Evolutionary conservation across 2,888 invertebrate species (phyloP).

Genomic region (Nesidiocoris tenuis): DNA sequence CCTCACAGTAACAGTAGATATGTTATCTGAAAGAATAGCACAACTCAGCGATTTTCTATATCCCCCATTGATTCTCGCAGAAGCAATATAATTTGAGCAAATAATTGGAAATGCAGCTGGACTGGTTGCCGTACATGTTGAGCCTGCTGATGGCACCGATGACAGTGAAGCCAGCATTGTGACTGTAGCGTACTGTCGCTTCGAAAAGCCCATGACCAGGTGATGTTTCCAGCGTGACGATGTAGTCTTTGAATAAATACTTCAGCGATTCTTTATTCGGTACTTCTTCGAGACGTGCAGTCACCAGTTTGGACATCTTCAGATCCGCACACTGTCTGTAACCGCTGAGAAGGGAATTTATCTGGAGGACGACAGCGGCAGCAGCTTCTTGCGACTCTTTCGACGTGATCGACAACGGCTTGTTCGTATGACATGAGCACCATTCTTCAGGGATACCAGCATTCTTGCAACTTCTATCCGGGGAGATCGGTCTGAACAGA

Average conservation of each 20-base stretch:
- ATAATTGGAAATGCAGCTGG: conserved; percentile 72
- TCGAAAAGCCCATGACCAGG: conserved; percentile 78
- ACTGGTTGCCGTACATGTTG: conserved; percentile 78
- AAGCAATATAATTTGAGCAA: conserved; percentile 76
- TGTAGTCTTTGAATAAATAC: conserved; percentile 58
- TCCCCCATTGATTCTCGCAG: conserved; percentile 55
- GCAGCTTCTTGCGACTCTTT: conserved; percentile 30
- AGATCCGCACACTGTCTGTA: conserved; percentile 68
- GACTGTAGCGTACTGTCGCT: conserved; percentile 64
- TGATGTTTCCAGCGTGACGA: conserved; percentile 63
- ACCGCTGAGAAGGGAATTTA: conserved; percentile 55
- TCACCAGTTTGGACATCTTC: conserved; percentile 54
- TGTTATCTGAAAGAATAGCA: too few relatives aligned
- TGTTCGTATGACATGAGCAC: conserved; percentile 80
- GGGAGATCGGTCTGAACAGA: conserved; percentile 72
- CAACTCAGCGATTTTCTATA: too few relatives aligned
- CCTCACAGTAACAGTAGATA: too few relatives aligned
- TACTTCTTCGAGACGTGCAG: conserved; percentile 63
- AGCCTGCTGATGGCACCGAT: conserved; percentile 75
- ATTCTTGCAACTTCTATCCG: conserved; percentile 69
- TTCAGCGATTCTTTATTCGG: conserved; percentile 27
- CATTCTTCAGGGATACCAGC: conserved; percentile 81
- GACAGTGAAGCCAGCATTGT: conserved; percentile 56
- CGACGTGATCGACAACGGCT: conserved; percentile 57
- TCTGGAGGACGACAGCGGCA: conserved; percentile 26